A percentile compares a stretch with the other conserved stretches of the same genome.
phyloP scores from a whole-genome alignment of 2,113 vertebrate genomes.

The Phaetusa simplex region DNA sequence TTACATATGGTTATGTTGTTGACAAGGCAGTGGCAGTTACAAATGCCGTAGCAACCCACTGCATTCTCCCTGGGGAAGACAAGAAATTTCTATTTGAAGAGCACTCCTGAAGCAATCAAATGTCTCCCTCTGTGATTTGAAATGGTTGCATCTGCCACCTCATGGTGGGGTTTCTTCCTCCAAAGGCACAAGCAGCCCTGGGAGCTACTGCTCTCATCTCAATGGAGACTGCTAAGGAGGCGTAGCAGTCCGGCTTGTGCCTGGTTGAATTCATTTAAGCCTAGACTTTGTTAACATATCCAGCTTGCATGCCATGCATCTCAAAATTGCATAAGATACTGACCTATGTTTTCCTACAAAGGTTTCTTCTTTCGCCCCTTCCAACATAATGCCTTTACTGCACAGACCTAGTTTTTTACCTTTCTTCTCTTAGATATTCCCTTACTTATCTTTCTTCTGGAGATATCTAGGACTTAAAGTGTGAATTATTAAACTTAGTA shows the following conservation, averaged over 20 bases:
- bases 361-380: neutral
- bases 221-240: neutral
- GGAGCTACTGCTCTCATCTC: neutral
- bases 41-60: neutral
- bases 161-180: neutral
- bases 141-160: neutral
- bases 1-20: neutral
- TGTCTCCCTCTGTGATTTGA: neutral
- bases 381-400: neutral
- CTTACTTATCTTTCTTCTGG: neutral
- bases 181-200: neutral
- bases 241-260: neutral
- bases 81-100: neutral
- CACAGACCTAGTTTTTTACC: neutral
- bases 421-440: neutral
- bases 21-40: conserved; percentile 4
- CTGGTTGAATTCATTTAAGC: neutral
- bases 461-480: neutral
- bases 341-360: neutral
- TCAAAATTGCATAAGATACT: neutral
- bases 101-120: neutral
- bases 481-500: neutral
- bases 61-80: neutral
- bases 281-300: neutral
- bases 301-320: neutral